Base-by-base conservation (phyloP, 2,113 vertebrate genomes). In the Anhinga rufa region DNA sequence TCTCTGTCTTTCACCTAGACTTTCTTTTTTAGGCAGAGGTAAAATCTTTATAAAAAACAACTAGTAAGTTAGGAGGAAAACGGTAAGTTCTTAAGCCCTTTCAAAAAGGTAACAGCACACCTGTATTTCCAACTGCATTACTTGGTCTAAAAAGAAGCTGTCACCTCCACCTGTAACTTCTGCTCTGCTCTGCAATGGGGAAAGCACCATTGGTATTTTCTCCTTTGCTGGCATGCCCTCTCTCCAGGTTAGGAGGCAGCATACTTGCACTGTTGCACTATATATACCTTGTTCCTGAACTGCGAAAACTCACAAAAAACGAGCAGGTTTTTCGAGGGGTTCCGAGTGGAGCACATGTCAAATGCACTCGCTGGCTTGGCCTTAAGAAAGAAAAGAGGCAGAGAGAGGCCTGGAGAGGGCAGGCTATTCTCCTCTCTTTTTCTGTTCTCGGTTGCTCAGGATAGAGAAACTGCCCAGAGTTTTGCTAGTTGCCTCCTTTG, bases 311-410 rank as follows among this genome's bases (percentile, higher is more conserved):
- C 24, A 52, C 24, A 20, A 42, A 44, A 44, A 10, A 6, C 1
- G 0, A 38, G 79, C 54, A 79, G 62, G 32, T 11, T 70, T 58
- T 52, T 4, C 2, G 10, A 29, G 3, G 1, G n/a, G 55, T 5
- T 74, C 17, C 7, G 20, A 38, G 10, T 0, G 34, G 9, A 57
- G 66, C 60, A 34, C 9, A 12, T 7, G n/a, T 5, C 38, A 49
- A 60, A 69, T 1, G 12, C 15, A 5, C 12, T 4, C 1, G 0
- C 8, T 3, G 9, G 8, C 6, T 9, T 0, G 48, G 57, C 79
- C 51, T 17, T 4, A 9, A 17, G 46, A 48, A 55, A 29, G 40
- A 42, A 14, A 5, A 44, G 32, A 46, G 44, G 54, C 52, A 58
- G 38, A n/a, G 38, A 54, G 14, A n/a, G 82, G 17, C 44, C 52